phyloP scores from a whole-genome alignment of 2,113 vertebrate genomes.

The Ginglymostoma cirratum region DNA sequence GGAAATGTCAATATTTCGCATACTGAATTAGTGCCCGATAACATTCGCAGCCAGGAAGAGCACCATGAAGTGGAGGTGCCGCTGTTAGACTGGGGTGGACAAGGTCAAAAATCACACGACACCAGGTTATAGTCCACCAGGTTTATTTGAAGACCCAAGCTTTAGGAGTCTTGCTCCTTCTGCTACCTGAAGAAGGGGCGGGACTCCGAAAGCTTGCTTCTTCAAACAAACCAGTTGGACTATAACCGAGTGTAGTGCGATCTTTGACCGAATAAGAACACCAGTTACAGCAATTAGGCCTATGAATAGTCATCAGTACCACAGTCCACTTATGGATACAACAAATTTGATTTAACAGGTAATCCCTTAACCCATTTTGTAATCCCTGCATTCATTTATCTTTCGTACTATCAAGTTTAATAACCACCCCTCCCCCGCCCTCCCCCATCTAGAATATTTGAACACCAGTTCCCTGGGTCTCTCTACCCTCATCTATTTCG shows the following conservation, averaged over 20 bases:
- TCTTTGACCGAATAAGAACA: too few species aligned
- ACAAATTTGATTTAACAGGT: constrained; percentile 25
- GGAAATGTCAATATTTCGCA: background rate
- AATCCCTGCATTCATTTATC: background rate
- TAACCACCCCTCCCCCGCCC: background rate
- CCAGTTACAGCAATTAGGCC: constrained; percentile 19
- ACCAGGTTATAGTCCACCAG: too few species aligned
- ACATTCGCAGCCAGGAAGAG: background rate
- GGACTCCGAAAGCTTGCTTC: too few species aligned
- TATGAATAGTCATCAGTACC: constrained; percentile 17
- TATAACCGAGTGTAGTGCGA: too few species aligned
- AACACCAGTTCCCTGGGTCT: background rate
- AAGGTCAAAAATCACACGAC: too few species aligned
- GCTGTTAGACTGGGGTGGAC: too few species aligned
- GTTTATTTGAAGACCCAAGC: too few species aligned
- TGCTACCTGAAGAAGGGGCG: too few species aligned
- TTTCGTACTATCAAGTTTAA: background rate
- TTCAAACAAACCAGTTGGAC: too few species aligned
- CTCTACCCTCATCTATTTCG: too few species aligned
- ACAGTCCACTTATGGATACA: constrained; percentile 14
- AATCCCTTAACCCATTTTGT: constrained; percentile 30
- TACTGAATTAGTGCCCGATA: constrained; percentile 26
- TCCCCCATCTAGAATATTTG: background rate
- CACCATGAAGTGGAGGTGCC: too few species aligned
- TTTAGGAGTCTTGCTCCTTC: too few species aligned